Evolutionary conservation across 2,113 vertebrate species (phyloP).

Genomic region (Protobothrops mucrosquamatus): DNA sequence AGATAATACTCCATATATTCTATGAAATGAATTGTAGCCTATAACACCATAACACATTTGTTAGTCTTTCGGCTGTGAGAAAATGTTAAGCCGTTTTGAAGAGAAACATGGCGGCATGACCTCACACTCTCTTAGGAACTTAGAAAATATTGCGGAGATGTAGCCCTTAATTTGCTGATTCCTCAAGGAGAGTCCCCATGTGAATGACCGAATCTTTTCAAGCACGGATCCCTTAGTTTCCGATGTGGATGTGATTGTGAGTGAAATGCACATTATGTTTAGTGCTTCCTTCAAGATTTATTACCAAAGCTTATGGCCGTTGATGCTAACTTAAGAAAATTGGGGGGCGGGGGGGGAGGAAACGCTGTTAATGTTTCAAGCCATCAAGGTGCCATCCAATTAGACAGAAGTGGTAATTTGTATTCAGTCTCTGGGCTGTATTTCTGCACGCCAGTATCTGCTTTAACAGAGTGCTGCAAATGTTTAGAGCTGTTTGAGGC

Average conservation of each 20-base stretch:
- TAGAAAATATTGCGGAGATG: neutral
- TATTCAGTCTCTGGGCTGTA: slow-evolving; percentile 29
- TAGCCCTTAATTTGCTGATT: neutral
- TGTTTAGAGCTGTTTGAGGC: slow-evolving; percentile 58
- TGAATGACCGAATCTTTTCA: neutral
- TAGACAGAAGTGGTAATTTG: slow-evolving; percentile 41
- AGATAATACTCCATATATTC: neutral
- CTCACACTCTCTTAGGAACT: neutral
- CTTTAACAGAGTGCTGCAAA: slow-evolving; percentile 51
- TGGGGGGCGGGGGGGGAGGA: slow-evolving; percentile 11
- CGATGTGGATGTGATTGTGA: neutral
- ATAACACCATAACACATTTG: neutral
- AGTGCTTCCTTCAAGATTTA: neutral
- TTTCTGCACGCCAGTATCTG: slow-evolving; percentile 56
- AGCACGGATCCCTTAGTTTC: neutral
- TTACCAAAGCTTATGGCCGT: slow-evolving; percentile 22
- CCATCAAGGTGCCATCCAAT: slow-evolving; percentile 37
- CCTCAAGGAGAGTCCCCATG: neutral
- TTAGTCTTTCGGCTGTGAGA: neutral
- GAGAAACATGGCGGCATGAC: neutral
- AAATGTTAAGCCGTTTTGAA: neutral
- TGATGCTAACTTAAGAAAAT: slow-evolving; percentile 10
- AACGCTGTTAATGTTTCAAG: slow-evolving; percentile 60
- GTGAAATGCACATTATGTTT: neutral
- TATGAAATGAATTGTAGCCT: neutral